These are phyloP conservation scores for Sycophila texana DNA, from an alignment of 2,888 invertebrate genomes.

Conservation along the genomic window DNA sequence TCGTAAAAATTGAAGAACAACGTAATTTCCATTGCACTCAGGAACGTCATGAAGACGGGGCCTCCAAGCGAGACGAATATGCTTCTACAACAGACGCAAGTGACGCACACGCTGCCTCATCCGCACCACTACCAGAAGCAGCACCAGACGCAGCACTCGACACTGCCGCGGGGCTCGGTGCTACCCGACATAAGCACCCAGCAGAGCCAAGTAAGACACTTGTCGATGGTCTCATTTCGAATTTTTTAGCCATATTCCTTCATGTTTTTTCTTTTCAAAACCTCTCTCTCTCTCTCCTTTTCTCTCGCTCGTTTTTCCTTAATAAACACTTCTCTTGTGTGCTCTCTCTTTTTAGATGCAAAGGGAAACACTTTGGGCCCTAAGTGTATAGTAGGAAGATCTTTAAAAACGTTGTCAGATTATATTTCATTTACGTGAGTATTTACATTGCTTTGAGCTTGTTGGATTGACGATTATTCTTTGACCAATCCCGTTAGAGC, in stretches of 20 bases:
- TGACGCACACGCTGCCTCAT: slow-evolving; percentile 74
- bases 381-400: slow-evolving; percentile 51
- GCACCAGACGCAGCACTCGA: slow-evolving; percentile 78
- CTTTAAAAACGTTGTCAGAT: too few relatives aligned
- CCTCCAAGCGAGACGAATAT: slow-evolving; percentile 80
- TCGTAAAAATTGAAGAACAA: neutral
- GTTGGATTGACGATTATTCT: neutral
- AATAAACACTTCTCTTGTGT: slow-evolving; percentile 23
- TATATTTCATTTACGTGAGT: neutral
- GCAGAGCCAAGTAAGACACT: slow-evolving; percentile 70
- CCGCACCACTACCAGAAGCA: slow-evolving; percentile 74
- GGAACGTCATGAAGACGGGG: slow-evolving; percentile 79
- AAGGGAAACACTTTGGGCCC: slow-evolving; percentile 54
- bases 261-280: too few relatives aligned
- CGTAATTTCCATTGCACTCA: slow-evolving; percentile 55
- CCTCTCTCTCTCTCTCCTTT: neutral
- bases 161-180: slow-evolving; percentile 75
- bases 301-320: neutral
- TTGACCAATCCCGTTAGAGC: too few relatives aligned
- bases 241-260: neutral
- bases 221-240: neutral
- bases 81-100: slow-evolving; percentile 69
- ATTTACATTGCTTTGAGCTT: neutral
- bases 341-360: slow-evolving; percentile 48
- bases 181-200: slow-evolving; percentile 79